Conservation (phyloP, 2,888 invertebrate species). For the Caprella mutica region DNA sequence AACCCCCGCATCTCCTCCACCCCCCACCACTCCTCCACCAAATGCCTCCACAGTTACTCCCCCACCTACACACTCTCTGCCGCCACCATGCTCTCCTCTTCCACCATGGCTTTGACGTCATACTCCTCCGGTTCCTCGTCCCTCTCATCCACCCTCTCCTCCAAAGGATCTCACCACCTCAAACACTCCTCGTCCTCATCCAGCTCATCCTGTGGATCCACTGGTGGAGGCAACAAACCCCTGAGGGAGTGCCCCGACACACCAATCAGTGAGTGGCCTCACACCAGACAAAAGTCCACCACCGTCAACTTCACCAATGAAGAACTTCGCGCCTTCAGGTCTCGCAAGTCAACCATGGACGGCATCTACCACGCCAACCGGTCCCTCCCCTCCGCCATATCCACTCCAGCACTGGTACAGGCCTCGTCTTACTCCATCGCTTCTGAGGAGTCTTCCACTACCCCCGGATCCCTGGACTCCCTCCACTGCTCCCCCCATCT, state of each 20-base stretch:
- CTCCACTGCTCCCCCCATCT: slow-evolving; percentile 7
- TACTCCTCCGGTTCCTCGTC: not conserved
- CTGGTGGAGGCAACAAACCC: not conserved
- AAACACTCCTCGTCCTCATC: not conserved
- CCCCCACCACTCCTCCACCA: slow-evolving; percentile 5
- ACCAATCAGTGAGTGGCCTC: slow-evolving; percentile 22
- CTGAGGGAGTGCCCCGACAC: not conserved
- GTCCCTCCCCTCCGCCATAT: slow-evolving; percentile 8
- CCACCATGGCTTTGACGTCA: not conserved
- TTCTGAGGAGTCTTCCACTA: slow-evolving; percentile 8
- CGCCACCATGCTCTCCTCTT: not conserved
- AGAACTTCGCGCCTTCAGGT: slow-evolving; percentile 35
- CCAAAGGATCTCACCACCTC: not conserved
- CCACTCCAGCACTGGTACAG: slow-evolving; percentile 4
- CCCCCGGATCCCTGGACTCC: slow-evolving; percentile 20
- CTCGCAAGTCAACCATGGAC: slow-evolving; percentile 23
- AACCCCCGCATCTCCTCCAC: not conserved
- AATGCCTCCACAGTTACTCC: slow-evolving; percentile 8
- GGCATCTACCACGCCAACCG: slow-evolving; percentile 20
- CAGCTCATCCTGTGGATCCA: not conserved
- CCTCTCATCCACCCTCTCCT: not conserved
- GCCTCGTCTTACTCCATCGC: not conserved
- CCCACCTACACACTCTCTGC: not conserved
- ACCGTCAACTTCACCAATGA: slow-evolving; percentile 40
- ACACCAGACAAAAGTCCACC: slow-evolving; percentile 37